Conservation (phyloP, 2,113 vertebrate species). For the Aix galericulata region DNA sequence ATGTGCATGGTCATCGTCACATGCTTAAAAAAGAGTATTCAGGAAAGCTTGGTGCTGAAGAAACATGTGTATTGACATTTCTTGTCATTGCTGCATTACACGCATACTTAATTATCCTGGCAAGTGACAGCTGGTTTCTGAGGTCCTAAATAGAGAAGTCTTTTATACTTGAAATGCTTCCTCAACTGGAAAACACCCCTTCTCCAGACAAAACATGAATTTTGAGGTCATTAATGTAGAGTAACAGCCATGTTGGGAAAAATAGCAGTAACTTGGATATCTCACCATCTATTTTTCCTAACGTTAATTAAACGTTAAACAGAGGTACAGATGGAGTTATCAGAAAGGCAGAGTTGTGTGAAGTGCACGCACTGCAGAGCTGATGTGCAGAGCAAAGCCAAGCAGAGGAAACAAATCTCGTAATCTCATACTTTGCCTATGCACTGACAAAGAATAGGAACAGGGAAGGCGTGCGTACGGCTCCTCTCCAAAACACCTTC, state of each 20-base stretch:
- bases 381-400: background rate
- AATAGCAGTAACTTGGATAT: background rate
- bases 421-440: background rate
- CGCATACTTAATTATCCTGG: background rate
- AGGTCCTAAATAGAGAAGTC: background rate
- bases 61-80: background rate
- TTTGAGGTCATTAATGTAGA: background rate
- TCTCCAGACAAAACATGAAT: background rate
- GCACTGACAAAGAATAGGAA: background rate
- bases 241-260: background rate
- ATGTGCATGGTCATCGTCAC: background rate
- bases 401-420: background rate
- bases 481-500: background rate
- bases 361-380: background rate
- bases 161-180: background rate
- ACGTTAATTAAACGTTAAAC: background rate
- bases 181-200: background rate
- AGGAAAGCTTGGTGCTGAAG: background rate
- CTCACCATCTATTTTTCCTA: no score
- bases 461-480: background rate
- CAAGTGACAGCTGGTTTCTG: background rate
- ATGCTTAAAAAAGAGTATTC: background rate
- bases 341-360: background rate
- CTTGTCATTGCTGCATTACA: background rate
- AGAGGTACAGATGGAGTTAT: background rate